Evolutionary conservation across 2,888 invertebrate genomes (phyloP).

Genomic region (Nemapogon koenigi): DNA sequence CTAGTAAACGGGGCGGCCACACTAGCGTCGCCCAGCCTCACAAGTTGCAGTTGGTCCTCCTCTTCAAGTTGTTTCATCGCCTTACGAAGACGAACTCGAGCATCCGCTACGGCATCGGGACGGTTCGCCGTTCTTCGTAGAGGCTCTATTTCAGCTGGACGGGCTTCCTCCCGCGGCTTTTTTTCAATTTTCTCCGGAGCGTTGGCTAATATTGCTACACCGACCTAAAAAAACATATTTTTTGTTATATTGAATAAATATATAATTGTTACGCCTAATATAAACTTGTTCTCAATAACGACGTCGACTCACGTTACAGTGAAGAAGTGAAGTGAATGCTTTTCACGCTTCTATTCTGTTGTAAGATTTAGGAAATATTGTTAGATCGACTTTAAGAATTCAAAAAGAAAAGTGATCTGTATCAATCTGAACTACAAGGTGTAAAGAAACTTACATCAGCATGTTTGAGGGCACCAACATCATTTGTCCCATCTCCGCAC

Average conservation of each 20-base stretch:
- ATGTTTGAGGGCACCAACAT: constrained; percentile 98
- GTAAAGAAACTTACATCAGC: constrained; percentile 82
- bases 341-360: too few species aligned
- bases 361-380: too few species aligned
- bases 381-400: too few species aligned
- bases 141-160: constrained; percentile 69
- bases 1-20: constrained; percentile 99
- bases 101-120: constrained; percentile 35
- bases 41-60: constrained; percentile 84
- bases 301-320: too few species aligned
- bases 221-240: constrained; percentile 66
- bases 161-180: constrained; percentile 59
- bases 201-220: constrained; percentile 88
- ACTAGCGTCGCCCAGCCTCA: constrained; percentile 97
- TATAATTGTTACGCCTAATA: too few species aligned
- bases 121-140: constrained; percentile 22
- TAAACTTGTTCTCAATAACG: too few species aligned
- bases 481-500: constrained; percentile 99
- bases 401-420: too few species aligned
- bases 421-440: too few species aligned
- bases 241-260: too few species aligned
- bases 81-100: constrained; percentile 60
- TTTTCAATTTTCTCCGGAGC: constrained; percentile 68
- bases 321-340: too few species aligned
- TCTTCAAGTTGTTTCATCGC: constrained; percentile 88